phyloP scores from a whole-genome alignment of 2,113 vertebrate species.

The Channa maculata region DNA sequence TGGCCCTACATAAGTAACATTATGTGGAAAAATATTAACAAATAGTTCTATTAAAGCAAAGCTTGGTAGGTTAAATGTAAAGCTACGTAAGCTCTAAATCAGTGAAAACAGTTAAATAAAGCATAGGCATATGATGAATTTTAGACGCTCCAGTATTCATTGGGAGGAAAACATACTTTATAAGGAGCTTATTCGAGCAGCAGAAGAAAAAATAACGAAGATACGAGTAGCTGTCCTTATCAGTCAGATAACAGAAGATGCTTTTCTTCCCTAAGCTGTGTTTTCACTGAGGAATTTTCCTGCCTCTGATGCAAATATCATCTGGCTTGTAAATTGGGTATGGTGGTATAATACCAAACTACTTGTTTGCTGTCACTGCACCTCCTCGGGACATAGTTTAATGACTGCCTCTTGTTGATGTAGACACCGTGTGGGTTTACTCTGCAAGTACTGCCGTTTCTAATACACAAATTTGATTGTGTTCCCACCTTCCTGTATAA shows the following conservation, averaged over 20 bases:
- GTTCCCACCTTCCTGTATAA: slow-evolving; percentile 15
- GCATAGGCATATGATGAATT: slow-evolving; percentile 33
- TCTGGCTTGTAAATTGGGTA: slow-evolving; percentile 72
- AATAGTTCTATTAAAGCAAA: slow-evolving; percentile 26
- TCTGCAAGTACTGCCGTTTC: slow-evolving; percentile 33
- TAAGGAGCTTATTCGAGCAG: slow-evolving; percentile 66
- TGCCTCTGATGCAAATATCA: slow-evolving; percentile 68
- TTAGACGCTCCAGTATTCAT: slow-evolving; percentile 41
- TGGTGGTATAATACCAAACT: slow-evolving; percentile 60
- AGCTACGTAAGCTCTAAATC: slow-evolving; percentile 39
- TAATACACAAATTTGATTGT: slow-evolving; percentile 52
- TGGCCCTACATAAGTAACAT: slow-evolving; percentile 22
- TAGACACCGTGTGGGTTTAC: slow-evolving; percentile 42
- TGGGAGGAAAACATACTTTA: slow-evolving; percentile 31
- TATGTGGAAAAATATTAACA: slow-evolving; percentile 10
- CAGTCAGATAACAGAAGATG: slow-evolving; percentile 66
- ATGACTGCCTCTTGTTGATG: slow-evolving; percentile 72
- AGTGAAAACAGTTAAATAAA: slow-evolving; percentile 44
- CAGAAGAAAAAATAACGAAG: slow-evolving; percentile 39
- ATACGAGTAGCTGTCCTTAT: slow-evolving; percentile 57
- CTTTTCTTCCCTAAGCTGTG: slow-evolving; percentile 65
- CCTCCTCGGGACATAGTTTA: slow-evolving; percentile 76
- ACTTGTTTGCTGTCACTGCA: slow-evolving; percentile 68
- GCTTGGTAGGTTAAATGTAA: slow-evolving; percentile 27
- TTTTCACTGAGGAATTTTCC: slow-evolving; percentile 67